Evolutionary conservation across 2,113 vertebrate genomes (phyloP), one percentile per base, ranked within the genome.

Genomic region (Calidris pugnax): DNA sequence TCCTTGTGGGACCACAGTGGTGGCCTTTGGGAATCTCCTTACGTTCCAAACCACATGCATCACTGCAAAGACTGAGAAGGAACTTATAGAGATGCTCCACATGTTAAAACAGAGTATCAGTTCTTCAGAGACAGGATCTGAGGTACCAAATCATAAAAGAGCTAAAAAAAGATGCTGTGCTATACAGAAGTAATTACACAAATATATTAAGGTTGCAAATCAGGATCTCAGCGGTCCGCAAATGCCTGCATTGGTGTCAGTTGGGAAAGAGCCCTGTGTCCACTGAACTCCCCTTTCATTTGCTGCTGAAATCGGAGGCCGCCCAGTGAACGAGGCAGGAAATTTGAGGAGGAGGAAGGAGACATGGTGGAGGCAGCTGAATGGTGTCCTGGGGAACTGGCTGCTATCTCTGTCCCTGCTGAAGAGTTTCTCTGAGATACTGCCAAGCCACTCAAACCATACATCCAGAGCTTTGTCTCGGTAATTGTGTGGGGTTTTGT

Each of bases 341-440:
- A 85, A 92, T 91, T 22, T 78, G 86, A 95, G 41, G 63, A 90
- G 77, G 77, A 95, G 89, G 82, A 95, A 87, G 86, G 71, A 92
- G 84, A 93, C 91, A 79, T 50, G 83, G 66, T 87, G 86, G 92
- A 92, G 80, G 69, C 94, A 95, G 88, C 15, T 96, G 94, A 96
- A 97, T 97, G 74, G 94, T 55, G 84, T 96, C 96, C 92, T 93
- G 86, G 95, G 95, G 92, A 91, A 73, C 73, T 79, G 86, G 89
- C 89, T 95, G 56, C 86, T 96, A 37, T 56, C 83, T 80, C 60
- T 56, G 68, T 86, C 83, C 80, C 92, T 22, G 60, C 39, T 90
- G 89, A 89, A 93, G 96, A 81, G 60, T 74, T 89, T 88, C 75
- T 86, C 92, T 87, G 80, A 90, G 83, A 89, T 84, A 86, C 69